Evolutionary conservation across 1,140 invertebrate species (phyloP).

Genomic region (Conopomorpha cramerella): DNA sequence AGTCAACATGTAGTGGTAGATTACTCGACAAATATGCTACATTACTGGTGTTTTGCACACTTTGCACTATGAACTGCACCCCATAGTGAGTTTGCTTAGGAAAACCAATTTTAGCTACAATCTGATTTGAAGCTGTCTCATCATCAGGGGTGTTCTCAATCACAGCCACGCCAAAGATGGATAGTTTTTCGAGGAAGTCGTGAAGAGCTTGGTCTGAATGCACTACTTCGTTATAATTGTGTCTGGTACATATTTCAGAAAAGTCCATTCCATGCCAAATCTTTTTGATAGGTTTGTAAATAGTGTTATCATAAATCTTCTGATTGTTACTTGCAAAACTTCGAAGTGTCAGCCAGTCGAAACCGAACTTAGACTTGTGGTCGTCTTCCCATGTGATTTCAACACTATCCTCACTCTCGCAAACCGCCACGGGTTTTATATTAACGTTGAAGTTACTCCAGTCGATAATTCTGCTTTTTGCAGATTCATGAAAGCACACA

Average conservation of each 20-base stretch:
- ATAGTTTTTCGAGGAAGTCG: conserved; percentile 63
- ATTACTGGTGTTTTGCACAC: conserved; percentile 69
- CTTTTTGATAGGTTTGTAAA: conserved; percentile 55
- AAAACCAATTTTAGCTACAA: conserved; percentile 68
- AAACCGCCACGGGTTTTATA: conserved; percentile 31
- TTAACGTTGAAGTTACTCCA: conserved; percentile 61
- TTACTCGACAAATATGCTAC: conserved; percentile 69
- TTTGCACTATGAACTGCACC: conserved; percentile 68
- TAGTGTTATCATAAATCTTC: conserved; percentile 42
- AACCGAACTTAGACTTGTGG: conserved; percentile 59
- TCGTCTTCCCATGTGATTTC: conserved; percentile 65
- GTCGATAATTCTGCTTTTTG: conserved; percentile 64
- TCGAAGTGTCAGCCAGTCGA: conserved; percentile 64
- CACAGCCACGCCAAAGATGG: conserved; percentile 64
- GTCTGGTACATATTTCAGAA: conserved; percentile 46
- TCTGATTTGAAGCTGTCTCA: conserved; percentile 53
- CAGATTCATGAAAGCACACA: conserved; percentile 64
- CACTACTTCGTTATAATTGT: conserved; percentile 61
- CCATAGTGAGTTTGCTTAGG: conserved; percentile 72
- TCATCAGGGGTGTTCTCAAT: conserved; percentile 60
- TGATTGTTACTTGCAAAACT: conserved; percentile 58
- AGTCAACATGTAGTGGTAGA: conserved; percentile 70
- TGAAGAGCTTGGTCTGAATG: conserved; percentile 50
- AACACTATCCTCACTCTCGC: conserved; percentile 26
- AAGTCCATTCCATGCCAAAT: conserved; percentile 63